Conservation (phyloP, 1,140 invertebrate species). For the Brachionus manjavacas region DNA sequence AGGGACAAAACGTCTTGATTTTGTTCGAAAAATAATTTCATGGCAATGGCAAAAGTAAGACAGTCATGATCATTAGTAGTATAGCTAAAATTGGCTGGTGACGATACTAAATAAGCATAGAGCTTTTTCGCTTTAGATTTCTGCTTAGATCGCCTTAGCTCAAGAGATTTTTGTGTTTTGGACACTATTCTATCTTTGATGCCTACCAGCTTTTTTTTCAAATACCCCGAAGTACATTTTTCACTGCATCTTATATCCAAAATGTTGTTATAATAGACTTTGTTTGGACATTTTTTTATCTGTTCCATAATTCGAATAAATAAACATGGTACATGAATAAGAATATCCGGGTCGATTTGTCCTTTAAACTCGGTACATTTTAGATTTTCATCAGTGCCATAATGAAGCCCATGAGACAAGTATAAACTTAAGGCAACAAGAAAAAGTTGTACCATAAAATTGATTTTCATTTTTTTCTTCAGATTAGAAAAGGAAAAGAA, state of each 20-base stretch:
- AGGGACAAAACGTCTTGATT: neutral
- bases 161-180: neutral
- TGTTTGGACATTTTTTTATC: constrained; percentile 16
- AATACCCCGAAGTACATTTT: constrained; percentile 33
- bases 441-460: neutral
- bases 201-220: constrained; percentile 20
- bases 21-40: constrained; percentile 33
- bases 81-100: neutral
- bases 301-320: constrained; percentile 33
- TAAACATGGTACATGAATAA: constrained; percentile 29
- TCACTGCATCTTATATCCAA: constrained; percentile 37
- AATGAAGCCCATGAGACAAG: neutral
- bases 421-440: neutral
- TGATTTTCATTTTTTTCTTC: neutral
- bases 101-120: neutral
- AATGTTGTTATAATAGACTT: neutral
- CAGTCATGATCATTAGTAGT: neutral
- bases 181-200: neutral
- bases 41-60: neutral
- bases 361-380: constrained; percentile 35
- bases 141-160: constrained; percentile 25
- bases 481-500: neutral
- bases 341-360: neutral
- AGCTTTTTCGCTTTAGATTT: constrained; percentile 5
- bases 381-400: constrained; percentile 17